phyloP scores from a whole-genome alignment of 2,797 vertebrate genomes.

The Onychomys arenicola region DNA sequence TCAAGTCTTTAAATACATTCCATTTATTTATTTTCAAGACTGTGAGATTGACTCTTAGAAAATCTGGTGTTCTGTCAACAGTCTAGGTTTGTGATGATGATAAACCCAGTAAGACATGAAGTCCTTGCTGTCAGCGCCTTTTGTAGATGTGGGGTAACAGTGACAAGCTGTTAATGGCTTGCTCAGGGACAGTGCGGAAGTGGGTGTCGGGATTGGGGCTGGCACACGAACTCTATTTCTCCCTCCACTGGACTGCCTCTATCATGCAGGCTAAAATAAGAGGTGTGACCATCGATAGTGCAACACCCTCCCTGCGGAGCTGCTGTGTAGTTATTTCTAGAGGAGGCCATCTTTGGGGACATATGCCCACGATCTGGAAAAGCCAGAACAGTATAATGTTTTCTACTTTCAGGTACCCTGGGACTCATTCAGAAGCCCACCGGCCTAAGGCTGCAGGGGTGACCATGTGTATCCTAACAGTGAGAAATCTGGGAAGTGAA shows the following conservation, averaged over 20 bases:
- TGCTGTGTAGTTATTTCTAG: background rate
- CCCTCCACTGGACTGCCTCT: background rate
- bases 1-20: background rate
- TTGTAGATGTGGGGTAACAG: background rate
- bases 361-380: background rate
- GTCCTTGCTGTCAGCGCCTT: background rate
- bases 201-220: background rate
- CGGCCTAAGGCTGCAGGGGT: background rate
- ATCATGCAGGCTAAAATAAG: background rate
- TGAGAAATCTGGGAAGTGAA: background rate
- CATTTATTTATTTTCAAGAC: conserved; percentile 26
- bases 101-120: background rate
- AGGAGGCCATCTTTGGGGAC: background rate
- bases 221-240: background rate
- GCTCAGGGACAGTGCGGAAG: background rate
- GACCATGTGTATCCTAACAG: background rate
- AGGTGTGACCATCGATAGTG: background rate
- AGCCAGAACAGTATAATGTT: background rate
- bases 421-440: background rate
- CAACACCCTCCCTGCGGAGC: background rate
- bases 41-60: background rate
- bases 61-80: conserved; percentile 4
- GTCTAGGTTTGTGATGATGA: background rate
- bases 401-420: background rate
- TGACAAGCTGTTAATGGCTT: conserved; percentile 9